phyloP scores from a whole-genome alignment of 2,797 vertebrate genomes.

The Antrozous pallidus region DNA sequence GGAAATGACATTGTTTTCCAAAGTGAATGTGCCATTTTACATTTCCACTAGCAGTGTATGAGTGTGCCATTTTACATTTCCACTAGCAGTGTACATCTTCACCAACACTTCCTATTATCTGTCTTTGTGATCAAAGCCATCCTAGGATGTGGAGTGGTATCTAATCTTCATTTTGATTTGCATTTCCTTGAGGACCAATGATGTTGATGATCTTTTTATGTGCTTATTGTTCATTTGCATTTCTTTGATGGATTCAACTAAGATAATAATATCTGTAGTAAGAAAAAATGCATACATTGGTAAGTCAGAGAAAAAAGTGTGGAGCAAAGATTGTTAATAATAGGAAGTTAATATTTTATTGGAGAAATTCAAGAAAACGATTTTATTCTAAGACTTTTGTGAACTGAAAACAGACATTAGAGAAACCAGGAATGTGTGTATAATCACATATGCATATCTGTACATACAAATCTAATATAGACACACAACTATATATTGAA shows the following conservation, averaged over 20 bases:
- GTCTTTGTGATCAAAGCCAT: not conserved
- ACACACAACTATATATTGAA: conserved; percentile 46
- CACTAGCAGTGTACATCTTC: not conserved
- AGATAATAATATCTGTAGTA: not conserved
- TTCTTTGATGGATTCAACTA: not conserved
- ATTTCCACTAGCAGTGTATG: not conserved
- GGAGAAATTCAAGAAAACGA: not conserved
- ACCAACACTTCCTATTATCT: not conserved
- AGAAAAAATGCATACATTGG: not conserved
- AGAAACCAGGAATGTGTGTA: not conserved
- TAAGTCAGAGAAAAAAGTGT: not conserved
- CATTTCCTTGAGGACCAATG: not conserved
- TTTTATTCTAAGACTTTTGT: not conserved
- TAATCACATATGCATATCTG: not conserved
- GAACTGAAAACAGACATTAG: not conserved
- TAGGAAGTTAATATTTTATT: not conserved
- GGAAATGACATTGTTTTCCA: not conserved
- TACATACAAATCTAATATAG: not conserved
- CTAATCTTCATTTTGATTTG: not conserved
- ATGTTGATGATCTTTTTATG: not conserved
- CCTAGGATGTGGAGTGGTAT: not conserved
- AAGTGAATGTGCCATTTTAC: not conserved
- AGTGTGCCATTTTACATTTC: not conserved
- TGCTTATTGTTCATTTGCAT: not conserved
- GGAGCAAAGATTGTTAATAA: not conserved